Base-by-base conservation (phyloP, 2,113 vertebrate species). In the Lutjanus erythropterus region DNA sequence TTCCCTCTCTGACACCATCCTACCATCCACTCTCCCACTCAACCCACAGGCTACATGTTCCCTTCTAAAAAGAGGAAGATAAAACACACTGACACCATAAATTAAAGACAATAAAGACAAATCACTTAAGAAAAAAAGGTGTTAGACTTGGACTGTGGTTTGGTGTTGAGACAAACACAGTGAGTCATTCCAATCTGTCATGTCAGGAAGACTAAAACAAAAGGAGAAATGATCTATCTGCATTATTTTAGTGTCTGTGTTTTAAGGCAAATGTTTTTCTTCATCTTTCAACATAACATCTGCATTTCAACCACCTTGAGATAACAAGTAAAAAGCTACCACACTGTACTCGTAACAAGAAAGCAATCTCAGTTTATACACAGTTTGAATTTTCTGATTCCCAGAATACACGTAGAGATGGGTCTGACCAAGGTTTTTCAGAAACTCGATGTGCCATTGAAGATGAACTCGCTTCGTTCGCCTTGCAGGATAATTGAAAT, bases 121-220 rank as follows among this genome's bases (percentile, higher is more conserved):
- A 44, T 23, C 58, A 55, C 53, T n/a, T 25, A 7, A 60, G 47
- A 29, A 66, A 52, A 58, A 31, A 65, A 71, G 59, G 47, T 39
- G 75, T 75, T 39, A 68, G 65, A 81, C 65, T 61, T 67, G 3
- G 23, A 14, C 53, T 70, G 77, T 79, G 75, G 60, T 86, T n/a
- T 72, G 1, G 18, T 56, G 64, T 39, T 61, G 29, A 64, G 79
- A 66, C 47, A 9, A 47, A 68, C 46, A 46, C 35, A 29, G 4
- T 78, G 80, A 67, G 23, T 84, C 87, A 75, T 52, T 71, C 60
- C 78, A 19, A 55, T 66, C 65, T 80, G 73, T 74, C 77, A 71
- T 31, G 16, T 50, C 35, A 19, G 56, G 11, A 50, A 11, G 61
- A 65, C 29, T 35, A 27, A 78, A 49, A 84, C 64, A 78, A 74